A percentile compares a stretch with the other conserved stretches of the same genome.
Evolutionary conservation across 2,888 invertebrate genomes (phyloP).

Genomic region (Silvanus unidentatus): DNA sequence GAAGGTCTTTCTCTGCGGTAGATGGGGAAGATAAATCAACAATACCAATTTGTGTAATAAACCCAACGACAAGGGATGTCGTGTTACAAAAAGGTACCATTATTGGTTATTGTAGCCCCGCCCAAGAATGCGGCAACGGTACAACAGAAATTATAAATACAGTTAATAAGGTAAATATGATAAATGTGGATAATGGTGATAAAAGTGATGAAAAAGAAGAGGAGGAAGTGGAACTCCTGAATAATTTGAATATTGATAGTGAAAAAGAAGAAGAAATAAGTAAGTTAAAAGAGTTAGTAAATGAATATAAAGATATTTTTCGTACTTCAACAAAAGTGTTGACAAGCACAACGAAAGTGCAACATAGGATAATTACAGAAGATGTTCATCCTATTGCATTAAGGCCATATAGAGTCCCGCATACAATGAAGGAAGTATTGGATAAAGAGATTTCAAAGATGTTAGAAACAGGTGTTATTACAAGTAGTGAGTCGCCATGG

Average conservation of each 20-base stretch:
- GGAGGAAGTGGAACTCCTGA: background rate
- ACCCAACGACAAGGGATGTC: background rate
- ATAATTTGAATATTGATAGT: background rate
- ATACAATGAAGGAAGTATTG: conserved; percentile 5
- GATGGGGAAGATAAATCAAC: background rate
- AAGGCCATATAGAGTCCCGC: conserved; percentile 8
- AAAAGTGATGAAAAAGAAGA: background rate
- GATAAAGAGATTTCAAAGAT: conserved; percentile 18
- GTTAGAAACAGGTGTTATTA: conserved; percentile 20
- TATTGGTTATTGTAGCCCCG: conserved; percentile 1
- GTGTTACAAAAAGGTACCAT: background rate
- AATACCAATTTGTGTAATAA: background rate
- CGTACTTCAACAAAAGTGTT: conserved; percentile 3
- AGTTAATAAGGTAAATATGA: no score
- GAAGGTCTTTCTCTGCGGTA: background rate
- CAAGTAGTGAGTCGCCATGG: conserved; percentile 29
- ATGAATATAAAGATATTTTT: conserved; percentile 4
- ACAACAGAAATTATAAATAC: background rate
- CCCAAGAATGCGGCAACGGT: background rate
- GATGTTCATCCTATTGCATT: conserved; percentile 2
- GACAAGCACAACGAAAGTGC: conserved; percentile 5
- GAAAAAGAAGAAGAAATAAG: background rate
- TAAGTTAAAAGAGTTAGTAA: conserved; percentile 5
- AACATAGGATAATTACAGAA: conserved; percentile 10
- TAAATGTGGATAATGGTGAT: no score